These are phyloP conservation scores for Dexiosoma caninum DNA, from an alignment of 2,888 invertebrate genomes.

Conservation along the genomic window DNA sequence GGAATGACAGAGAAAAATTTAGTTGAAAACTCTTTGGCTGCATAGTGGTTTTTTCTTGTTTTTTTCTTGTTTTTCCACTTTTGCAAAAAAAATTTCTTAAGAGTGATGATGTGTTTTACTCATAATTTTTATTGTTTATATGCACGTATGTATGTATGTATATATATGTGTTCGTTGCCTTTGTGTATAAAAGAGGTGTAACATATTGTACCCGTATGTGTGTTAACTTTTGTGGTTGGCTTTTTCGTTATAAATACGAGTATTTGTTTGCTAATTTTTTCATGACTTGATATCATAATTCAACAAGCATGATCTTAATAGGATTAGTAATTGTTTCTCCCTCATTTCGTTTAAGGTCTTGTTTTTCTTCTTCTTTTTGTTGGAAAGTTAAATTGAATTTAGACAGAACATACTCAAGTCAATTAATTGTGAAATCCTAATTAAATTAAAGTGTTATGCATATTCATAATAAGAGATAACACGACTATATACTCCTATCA, in stretches of 20 bases:
- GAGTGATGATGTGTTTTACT: background rate
- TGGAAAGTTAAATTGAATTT: background rate
- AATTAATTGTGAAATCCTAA: background rate
- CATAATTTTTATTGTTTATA: background rate
- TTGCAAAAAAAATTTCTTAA: background rate
- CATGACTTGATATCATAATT: conserved; percentile 50
- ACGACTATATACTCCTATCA: too few species aligned
- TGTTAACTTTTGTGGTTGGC: background rate
- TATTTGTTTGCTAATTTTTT: conserved; percentile 5
- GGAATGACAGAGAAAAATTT: conserved; percentile 55
- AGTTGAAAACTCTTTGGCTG: conserved; percentile 3
- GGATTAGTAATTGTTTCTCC: conserved; percentile 5
- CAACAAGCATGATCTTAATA: background rate
- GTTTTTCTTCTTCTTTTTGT: too few species aligned
- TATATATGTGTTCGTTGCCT: background rate
- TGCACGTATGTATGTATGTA: background rate
- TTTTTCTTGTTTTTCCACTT: background rate
- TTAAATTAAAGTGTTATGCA: background rate
- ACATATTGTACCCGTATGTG: background rate
- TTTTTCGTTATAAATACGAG: too few species aligned
- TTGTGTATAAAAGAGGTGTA: background rate
- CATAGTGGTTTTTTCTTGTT: background rate
- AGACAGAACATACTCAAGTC: background rate
- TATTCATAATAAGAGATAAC: too few species aligned
- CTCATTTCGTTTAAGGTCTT: background rate